Conservation (phyloP, 2,797 vertebrate species). For the Trematomus bernacchii region DNA sequence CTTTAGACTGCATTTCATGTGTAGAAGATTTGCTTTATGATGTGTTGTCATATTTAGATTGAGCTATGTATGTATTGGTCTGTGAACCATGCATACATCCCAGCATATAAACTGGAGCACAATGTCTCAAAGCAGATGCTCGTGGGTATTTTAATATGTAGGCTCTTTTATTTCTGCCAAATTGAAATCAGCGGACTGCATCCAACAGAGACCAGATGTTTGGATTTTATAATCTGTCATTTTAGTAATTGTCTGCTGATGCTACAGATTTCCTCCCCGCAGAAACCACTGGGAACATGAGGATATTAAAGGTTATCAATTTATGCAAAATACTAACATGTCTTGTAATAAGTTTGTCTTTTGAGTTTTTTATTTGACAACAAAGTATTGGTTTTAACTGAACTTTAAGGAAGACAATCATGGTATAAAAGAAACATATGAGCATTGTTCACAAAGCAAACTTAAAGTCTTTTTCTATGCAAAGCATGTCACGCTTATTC, state of each 20-base stretch:
- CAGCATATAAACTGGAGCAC: neutral
- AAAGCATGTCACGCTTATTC: no score
- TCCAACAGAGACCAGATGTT: conserved; percentile 57
- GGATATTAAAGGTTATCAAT: neutral
- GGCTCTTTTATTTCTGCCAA: conserved; percentile 1
- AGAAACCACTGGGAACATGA: neutral
- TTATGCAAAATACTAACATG: neutral
- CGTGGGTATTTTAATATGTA: conserved; percentile 22
- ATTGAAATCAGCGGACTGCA: conserved; percentile 38
- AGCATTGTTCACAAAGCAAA: no score
- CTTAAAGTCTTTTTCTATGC: no score
- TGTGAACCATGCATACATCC: neutral
- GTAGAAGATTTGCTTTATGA: neutral
- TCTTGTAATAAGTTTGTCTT: neutral
- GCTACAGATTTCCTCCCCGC: conserved; percentile 19
- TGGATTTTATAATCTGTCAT: conserved; percentile 59
- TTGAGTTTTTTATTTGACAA: neutral
- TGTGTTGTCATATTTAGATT: no score
- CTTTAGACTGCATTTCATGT: neutral
- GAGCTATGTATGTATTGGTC: neutral
- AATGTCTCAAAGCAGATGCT: conserved; percentile 15
- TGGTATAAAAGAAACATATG: no score
- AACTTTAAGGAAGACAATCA: no score
- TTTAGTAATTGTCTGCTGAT: conserved; percentile 53
- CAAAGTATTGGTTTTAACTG: no score